Evolutionary conservation across 2,888 invertebrate genomes (phyloP).

Genomic region (Plagodis dolabraria): DNA sequence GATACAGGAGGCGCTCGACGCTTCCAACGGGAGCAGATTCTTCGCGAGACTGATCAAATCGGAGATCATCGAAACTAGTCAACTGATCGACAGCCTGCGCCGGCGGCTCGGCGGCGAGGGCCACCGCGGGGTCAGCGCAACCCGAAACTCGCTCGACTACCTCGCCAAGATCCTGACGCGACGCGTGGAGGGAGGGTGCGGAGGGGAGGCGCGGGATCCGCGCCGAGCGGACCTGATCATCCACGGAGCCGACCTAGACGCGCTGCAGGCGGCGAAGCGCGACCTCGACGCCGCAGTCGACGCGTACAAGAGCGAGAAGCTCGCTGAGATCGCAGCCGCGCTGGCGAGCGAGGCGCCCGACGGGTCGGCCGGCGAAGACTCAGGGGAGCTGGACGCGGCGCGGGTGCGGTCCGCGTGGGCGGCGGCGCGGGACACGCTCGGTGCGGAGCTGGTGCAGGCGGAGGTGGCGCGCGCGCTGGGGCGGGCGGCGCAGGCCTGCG

Average conservation of each 20-base stretch:
- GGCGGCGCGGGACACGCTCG: slow-evolving; percentile 90
- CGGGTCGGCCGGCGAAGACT: slow-evolving; percentile 80
- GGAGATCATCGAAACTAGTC: slow-evolving; percentile 91
- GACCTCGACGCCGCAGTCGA: slow-evolving; percentile 86
- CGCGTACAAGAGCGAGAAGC: slow-evolving; percentile 88
- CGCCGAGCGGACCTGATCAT: slow-evolving; percentile 66
- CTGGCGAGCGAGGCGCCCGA: slow-evolving; percentile 89
- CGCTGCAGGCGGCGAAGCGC: slow-evolving; percentile 82
- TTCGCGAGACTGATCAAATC: slow-evolving; percentile 87
- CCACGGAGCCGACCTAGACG: slow-evolving; percentile 79
- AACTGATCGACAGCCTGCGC: slow-evolving; percentile 89
- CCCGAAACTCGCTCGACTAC: slow-evolving; percentile 86
- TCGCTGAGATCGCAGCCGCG: slow-evolving; percentile 88
- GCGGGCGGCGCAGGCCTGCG: slow-evolving; percentile 89
- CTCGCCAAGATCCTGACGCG: slow-evolving; percentile 91
- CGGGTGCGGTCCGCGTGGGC: slow-evolving; percentile 91
- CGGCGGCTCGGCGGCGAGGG: slow-evolving; percentile 86
- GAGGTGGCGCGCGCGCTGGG: slow-evolving; percentile 90
- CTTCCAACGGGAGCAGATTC: slow-evolving; percentile 83
- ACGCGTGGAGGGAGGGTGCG: slow-evolving; percentile 83
- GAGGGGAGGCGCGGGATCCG: slow-evolving; percentile 53
- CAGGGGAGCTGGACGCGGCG: slow-evolving; percentile 68
- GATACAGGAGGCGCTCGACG: slow-evolving; percentile 87
- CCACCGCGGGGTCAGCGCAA: slow-evolving; percentile 66
- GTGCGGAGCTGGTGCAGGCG: slow-evolving; percentile 90